Evolutionary conservation across 2,113 vertebrate species (phyloP), one percentile per base, ranked within the genome.

Genomic region (Neofelis nebulosa): DNA sequence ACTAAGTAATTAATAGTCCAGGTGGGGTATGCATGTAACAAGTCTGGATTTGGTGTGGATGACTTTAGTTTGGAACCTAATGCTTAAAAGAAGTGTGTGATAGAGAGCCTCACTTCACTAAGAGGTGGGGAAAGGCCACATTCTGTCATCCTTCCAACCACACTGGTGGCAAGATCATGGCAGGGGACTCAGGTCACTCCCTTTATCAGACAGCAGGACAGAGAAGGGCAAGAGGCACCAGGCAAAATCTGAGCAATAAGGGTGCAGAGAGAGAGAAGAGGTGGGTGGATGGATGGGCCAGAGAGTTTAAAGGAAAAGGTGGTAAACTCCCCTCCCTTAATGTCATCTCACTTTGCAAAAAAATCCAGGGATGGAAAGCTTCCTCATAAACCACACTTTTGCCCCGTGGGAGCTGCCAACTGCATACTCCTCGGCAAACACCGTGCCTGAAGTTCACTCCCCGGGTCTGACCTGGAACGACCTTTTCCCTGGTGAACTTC

Each of bases 391-490:
- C 45, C 10, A 61, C 19, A 4, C 21, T 8, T n/a, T 50, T 1
- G 29, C 29, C 63, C 15, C 7, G 13, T 1, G 4, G 87, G 18
- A 78, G 52, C 41, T 57, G 31, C 55, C 36, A 78, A 63, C 7
- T 21, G 33, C 48, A 14, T n/a, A 27, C 11, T 45, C 10, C 29
- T 52, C 41, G 1, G 55, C 13, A 27, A 76, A 25, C 1, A 7
- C 45, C 2, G 0, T 0, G 0, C 2, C 4, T 9, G 63, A 38
- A 84, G 66, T 27, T 86, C 38, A 18, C 27, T 65, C 57, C 33
- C 57, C 1, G 0, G 23, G 41, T 48, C 91, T 73, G 18, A 11
- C n/a, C 36, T 4, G 23, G 45, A 88, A 57, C 21, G 29, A 69
- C 38, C 4, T 14, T 66, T 21, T 33, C 38, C 25, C n/a, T 41